These are phyloP conservation scores for Thamnophis elegans DNA, from an alignment of 2,797 vertebrate genomes.

Conservation along the genomic window DNA sequence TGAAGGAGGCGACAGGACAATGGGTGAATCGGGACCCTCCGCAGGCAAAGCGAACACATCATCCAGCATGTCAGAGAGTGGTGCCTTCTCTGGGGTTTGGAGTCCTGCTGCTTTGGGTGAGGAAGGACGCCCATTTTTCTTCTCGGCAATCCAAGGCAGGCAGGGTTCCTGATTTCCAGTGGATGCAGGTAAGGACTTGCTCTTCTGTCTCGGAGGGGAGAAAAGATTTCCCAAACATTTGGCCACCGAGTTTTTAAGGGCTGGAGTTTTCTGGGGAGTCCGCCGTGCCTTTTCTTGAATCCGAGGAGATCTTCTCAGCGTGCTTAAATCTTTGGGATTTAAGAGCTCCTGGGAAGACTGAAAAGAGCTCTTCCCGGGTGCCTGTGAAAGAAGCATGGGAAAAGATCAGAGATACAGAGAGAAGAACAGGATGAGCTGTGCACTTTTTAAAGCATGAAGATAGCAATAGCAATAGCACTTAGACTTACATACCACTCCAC, in stretches of 20 bases:
- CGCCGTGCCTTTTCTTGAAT: constrained; percentile 38
- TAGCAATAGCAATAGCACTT: no score
- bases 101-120: constrained; percentile 60
- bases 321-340: constrained; percentile 28
- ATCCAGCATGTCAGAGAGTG: not conserved
- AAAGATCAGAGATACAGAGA: not conserved
- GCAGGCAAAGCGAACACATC: constrained; percentile 19
- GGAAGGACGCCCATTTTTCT: constrained; percentile 66
- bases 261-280: constrained; percentile 45
- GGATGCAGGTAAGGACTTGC: constrained; percentile 67
- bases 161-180: constrained; percentile 44
- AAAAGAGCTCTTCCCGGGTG: constrained; percentile 70
- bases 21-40: constrained; percentile 24
- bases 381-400: constrained; percentile 56
- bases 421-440: not conserved
- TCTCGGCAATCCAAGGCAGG: constrained; percentile 17
- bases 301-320: constrained; percentile 49
- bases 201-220: constrained; percentile 44
- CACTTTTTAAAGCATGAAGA: not conserved
- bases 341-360: constrained; percentile 50
- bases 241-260: constrained; percentile 43
- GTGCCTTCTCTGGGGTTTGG: constrained; percentile 16
- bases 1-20: not conserved
- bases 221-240: constrained; percentile 51
- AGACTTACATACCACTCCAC: no score